Percentiles rank a stretch among this genome's conserved stretches.
phyloP scores from a whole-genome alignment of 2,113 vertebrate species.

The Entelurus aequoreus region DNA sequence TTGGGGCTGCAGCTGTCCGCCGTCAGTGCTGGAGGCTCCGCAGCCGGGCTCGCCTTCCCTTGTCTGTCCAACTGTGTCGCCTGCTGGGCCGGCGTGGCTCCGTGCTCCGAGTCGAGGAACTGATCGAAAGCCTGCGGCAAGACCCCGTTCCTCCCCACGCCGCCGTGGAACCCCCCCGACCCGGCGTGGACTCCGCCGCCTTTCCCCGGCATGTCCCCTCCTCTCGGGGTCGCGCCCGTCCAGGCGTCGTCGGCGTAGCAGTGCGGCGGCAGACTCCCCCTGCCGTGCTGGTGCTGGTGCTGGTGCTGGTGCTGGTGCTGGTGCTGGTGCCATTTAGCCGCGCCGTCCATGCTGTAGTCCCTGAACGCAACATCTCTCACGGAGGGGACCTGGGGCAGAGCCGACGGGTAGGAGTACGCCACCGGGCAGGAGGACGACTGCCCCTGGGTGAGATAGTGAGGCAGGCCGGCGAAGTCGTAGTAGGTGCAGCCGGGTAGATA shows the following conservation, averaged over 20 bases:
- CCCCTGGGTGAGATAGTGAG: slow-evolving; percentile 95
- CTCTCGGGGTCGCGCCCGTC: slow-evolving; percentile 80
- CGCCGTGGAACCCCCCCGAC: slow-evolving; percentile 78
- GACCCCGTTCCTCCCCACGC: slow-evolving; percentile 91
- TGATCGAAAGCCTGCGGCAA: slow-evolving; percentile 97
- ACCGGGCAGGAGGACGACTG: slow-evolving; percentile 96
- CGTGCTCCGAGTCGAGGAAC: slow-evolving; percentile 91
- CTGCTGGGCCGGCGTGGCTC: slow-evolving; percentile 72
- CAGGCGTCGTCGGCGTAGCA: slow-evolving; percentile 95
- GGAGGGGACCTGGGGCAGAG: slow-evolving; percentile 94
- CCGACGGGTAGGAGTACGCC: slow-evolving; percentile 95
- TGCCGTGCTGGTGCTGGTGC: slow-evolving; percentile 79
- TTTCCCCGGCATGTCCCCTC: slow-evolving; percentile 87
- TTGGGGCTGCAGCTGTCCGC: slow-evolving; percentile 90
- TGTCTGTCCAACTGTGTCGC: slow-evolving; percentile 73
- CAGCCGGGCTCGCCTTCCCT: slow-evolving; percentile 70
- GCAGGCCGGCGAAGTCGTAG: slow-evolving; percentile 97
- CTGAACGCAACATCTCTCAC: slow-evolving; percentile 98
- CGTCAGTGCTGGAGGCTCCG: slow-evolving; percentile 75
- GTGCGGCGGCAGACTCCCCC: slow-evolving; percentile 89
- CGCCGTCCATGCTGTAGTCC: slow-evolving; percentile 95
- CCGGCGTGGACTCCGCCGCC: slow-evolving; percentile 78
- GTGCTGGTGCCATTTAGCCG: slow-evolving; percentile 92
- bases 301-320: slow-evolving; percentile 73
- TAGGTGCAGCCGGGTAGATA: slow-evolving; percentile 99